phyloP scores from a whole-genome alignment of 2,888 invertebrate species.

The Linyphia triangularis region DNA sequence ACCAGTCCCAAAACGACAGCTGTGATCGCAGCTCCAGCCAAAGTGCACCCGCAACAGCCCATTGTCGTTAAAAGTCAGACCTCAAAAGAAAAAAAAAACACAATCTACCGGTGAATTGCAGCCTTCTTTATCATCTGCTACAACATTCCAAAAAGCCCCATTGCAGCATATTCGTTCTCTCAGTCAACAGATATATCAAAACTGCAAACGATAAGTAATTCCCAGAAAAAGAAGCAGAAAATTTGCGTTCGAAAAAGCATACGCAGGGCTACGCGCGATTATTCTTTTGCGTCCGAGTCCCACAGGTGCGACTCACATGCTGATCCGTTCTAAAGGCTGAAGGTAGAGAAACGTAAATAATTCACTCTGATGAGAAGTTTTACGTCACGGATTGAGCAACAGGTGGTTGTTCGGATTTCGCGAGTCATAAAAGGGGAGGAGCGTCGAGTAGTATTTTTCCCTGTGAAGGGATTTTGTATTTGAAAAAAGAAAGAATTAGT shows the following conservation, averaged over 20 bases:
- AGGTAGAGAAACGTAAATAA: slow-evolving; percentile 31
- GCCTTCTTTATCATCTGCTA: slow-evolving; percentile 20
- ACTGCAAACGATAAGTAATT: not conserved
- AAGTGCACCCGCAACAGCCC: slow-evolving; percentile 65
- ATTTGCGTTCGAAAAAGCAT: not conserved
- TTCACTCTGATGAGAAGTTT: slow-evolving; percentile 25
- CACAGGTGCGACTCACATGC: slow-evolving; percentile 21
- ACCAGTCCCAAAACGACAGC: slow-evolving; percentile 70
- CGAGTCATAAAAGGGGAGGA: slow-evolving; percentile 31
- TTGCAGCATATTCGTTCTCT: not conserved
- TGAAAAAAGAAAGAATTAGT: no score
- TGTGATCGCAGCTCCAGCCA: slow-evolving; percentile 52
- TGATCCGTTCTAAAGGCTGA: not conserved
- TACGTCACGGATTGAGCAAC: slow-evolving; percentile 62
- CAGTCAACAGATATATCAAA: not conserved
- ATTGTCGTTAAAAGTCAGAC: slow-evolving; percentile 11
- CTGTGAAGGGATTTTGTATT: not conserved
- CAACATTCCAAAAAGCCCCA: not conserved
- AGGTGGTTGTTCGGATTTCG: slow-evolving; percentile 55
- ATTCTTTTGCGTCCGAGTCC: not conserved
- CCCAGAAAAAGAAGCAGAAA: not conserved
- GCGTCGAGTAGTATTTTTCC: slow-evolving; percentile 8
- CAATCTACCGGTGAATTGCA: not conserved
- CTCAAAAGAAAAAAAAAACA: not conserved
- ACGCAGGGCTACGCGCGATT: not conserved